A percentile compares a stretch with the other conserved stretches of the same genome.
Conservation (phyloP, 1,140 invertebrate species). For the Cepaea nemoralis region DNA sequence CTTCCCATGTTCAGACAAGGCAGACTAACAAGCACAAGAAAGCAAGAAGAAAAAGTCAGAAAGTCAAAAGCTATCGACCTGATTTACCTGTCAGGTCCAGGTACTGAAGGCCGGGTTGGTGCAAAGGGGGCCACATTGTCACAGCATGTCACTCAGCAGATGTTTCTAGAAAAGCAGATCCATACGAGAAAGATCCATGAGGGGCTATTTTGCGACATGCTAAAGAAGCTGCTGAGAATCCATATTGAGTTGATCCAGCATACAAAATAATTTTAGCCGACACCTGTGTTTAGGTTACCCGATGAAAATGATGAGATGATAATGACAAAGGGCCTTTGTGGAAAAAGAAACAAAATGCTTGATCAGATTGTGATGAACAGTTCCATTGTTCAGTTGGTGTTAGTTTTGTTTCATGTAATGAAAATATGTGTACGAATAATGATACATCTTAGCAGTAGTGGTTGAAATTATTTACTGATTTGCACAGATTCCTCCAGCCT, state of each 20-base stretch:
- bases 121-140: slow-evolving; percentile 95
- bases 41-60: slow-evolving; percentile 91
- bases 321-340: slow-evolving; percentile 69
- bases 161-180: slow-evolving; percentile 88
- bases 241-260: slow-evolving; percentile 82
- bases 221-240: slow-evolving; percentile 96
- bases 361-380: slow-evolving; percentile 57
- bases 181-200: slow-evolving; percentile 96
- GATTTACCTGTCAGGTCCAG: slow-evolving; percentile 90
- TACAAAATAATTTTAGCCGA: slow-evolving; percentile 81
- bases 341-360: slow-evolving; percentile 71
- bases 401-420: no score
- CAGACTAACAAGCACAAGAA: slow-evolving; percentile 87
- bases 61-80: slow-evolving; percentile 89
- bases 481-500: no score
- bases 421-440: no score
- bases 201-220: slow-evolving; percentile 97
- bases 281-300: slow-evolving; percentile 78
- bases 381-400: no score
- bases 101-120: slow-evolving; percentile 92
- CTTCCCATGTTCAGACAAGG: slow-evolving; percentile 95
- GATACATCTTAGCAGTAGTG: no score
- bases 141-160: slow-evolving; percentile 95
- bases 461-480: no score
- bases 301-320: slow-evolving; percentile 61